Evolutionary conservation across 2,113 vertebrate genomes (phyloP).

Genomic region (Apeltes quadracus): DNA sequence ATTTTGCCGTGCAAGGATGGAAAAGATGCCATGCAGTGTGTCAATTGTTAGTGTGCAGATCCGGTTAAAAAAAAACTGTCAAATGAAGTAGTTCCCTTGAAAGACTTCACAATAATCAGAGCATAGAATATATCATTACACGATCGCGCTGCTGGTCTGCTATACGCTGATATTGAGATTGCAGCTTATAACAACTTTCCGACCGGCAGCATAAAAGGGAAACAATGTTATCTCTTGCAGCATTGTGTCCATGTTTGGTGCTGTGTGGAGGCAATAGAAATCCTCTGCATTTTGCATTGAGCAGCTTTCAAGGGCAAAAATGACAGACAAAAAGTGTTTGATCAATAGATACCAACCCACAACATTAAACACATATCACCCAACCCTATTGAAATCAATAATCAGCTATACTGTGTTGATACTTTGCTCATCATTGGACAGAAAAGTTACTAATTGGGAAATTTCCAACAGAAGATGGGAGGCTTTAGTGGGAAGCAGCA

Average conservation of each 20-base stretch:
- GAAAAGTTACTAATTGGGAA: neutral
- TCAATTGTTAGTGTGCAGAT: slow-evolving; percentile 2
- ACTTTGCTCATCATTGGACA: neutral
- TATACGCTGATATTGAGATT: neutral
- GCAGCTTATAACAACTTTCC: neutral
- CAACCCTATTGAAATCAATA: slow-evolving; percentile 1
- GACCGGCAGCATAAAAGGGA: neutral
- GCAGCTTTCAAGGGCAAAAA: neutral
- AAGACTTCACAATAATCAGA: neutral
- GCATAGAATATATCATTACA: no score
- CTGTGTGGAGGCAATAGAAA: neutral
- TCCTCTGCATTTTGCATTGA: neutral
- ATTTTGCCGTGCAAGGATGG: slow-evolving; percentile 10
- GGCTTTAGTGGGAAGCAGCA: slow-evolving; percentile 28
- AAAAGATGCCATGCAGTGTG: slow-evolving; percentile 26
- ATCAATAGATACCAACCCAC: neutral
- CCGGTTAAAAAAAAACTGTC: neutral
- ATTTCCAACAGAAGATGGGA: slow-evolving; percentile 8
- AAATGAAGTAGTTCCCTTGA: neutral
- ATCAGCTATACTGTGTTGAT: neutral
- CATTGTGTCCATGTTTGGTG: neutral
- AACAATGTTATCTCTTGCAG: neutral
- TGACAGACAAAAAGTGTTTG: neutral
- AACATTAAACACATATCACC: neutral
- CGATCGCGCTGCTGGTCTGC: neutral